Percentiles rank a stretch among this genome's conserved stretches.
Conservation (phyloP, 2,888 invertebrate genomes). For the Zaprionus obscuricornis region DNA sequence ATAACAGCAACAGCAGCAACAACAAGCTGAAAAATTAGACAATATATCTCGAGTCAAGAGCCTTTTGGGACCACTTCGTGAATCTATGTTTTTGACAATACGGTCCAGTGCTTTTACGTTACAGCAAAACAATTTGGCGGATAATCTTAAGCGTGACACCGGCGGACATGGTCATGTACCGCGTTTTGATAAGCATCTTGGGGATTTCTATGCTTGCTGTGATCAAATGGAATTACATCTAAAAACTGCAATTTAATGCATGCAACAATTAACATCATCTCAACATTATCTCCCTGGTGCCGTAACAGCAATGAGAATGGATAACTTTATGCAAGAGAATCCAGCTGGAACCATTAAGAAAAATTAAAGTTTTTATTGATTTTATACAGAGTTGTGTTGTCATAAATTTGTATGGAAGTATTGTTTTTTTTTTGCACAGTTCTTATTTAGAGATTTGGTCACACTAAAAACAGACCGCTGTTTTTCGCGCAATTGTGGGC, state of each 20-base stretch:
- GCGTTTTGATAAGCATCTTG: constrained; percentile 94
- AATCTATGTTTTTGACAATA: constrained; percentile 91
- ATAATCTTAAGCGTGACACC: constrained; percentile 92
- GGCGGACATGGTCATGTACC: constrained; percentile 86
- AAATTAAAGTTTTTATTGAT: background rate
- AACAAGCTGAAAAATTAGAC: constrained; percentile 90
- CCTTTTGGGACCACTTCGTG: constrained; percentile 90
- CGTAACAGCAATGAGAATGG: constrained; percentile 90
- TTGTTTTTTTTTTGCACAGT: no score
- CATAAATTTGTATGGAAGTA: no score
- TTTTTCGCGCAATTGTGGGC: background rate
- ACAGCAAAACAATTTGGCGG: constrained; percentile 93
- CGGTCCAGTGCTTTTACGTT: constrained; percentile 94
- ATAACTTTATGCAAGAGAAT: constrained; percentile 87
- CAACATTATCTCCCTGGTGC: constrained; percentile 91
- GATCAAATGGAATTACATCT: constrained; percentile 97
- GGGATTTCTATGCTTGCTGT: constrained; percentile 97
- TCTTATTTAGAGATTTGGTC: no score
- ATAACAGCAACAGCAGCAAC: constrained; percentile 80
- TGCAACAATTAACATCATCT: constrained; percentile 92
- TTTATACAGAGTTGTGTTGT: no score
- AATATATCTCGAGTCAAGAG: constrained; percentile 95
- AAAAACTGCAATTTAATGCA: constrained; percentile 94
- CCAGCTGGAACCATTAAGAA: constrained; percentile 85
- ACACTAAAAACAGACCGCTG: constrained; percentile 6